Conservation (phyloP, 1,140 invertebrate species). For the Ganaspis sp. region DNA sequence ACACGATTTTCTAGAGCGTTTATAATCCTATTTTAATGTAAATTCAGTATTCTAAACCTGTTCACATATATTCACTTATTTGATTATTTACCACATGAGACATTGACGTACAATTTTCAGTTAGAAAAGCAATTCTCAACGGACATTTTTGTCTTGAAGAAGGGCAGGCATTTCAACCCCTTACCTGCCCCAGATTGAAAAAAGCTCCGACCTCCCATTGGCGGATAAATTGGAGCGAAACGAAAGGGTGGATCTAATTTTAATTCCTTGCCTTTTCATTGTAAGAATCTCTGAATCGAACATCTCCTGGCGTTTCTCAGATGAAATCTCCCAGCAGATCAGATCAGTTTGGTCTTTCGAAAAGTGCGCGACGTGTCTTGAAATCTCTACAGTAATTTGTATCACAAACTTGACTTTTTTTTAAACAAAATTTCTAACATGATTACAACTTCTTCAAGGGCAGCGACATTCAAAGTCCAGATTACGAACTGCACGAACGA, state of each 20-base stretch:
- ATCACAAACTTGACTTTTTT: background rate
- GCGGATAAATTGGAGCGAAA: conserved; percentile 64
- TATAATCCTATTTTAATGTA: no score
- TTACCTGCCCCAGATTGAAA: conserved; percentile 57
- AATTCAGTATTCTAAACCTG: no score
- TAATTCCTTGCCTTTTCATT: conserved; percentile 38
- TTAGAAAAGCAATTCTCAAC: conserved; percentile 24
- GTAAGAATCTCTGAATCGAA: conserved; percentile 31
- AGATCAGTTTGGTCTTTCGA: background rate
- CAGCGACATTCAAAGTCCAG: background rate
- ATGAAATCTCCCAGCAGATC: background rate
- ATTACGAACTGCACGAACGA: background rate
- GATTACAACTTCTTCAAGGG: background rate
- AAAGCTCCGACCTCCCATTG: conserved; percentile 55
- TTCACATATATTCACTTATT: background rate
- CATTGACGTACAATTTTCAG: no score
- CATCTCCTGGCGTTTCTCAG: conserved; percentile 37
- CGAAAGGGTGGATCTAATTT: conserved; percentile 60
- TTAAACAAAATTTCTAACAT: background rate
- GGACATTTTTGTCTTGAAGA: conserved; percentile 34
- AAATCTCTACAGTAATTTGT: background rate
- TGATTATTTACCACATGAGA: no score
- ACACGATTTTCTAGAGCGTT: no score
- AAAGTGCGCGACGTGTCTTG: background rate
- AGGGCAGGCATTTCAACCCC: conserved; percentile 55